Base-by-base conservation (phyloP, 37 sponge, comb jelly and placozoan genomes). In the Agelas oroides region DNA sequence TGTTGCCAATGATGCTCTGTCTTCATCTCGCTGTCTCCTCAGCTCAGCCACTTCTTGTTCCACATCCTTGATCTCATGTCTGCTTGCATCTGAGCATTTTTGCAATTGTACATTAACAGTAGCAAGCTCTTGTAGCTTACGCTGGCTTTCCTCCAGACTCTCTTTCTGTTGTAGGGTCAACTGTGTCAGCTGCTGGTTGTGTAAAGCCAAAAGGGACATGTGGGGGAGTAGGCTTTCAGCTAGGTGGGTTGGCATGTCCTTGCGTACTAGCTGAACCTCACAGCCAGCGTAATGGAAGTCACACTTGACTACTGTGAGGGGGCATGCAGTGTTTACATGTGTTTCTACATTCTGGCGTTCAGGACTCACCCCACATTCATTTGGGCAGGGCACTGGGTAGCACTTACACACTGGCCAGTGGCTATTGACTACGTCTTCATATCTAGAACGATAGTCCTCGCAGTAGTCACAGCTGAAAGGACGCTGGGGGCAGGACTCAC, bases 401-500 rank as follows among this genome's bases (percentile, higher is more conserved):
- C 58, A 17, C 2, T 0, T 25, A 40, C 75, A 73, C 56, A 58
- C 40, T 17, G 25, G 21, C 52, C 35, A 73, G 36, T 82, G 83
- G 33, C 32, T 27, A 23, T 71, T 46, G 16, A 61, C 71, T 33
- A 82, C 73, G 57, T 82, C 83, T 34, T 82, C 73, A 71, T 33
- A 82, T 15, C 39, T 71, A 1, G 83, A 82, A 23, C 62, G 41
- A 64, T 70, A 71, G 24, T 71, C 25, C 1, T 25, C 25, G 40
- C 83, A 82, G 41, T 83, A 59, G 63, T 33, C 74, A 82, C 83
- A 83, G 46, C 59, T 37, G 62, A 59, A 73, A 38, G 83, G 83
- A 36, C 83, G 73, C 46, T 72, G 71, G 1, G 41, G 59, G 41
- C 83, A 83, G 12, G 46, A 28, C 2, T 18, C 30, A 13, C 15